Conservation (phyloP, 2,113 vertebrate species). For the Bubo scandiacus region DNA sequence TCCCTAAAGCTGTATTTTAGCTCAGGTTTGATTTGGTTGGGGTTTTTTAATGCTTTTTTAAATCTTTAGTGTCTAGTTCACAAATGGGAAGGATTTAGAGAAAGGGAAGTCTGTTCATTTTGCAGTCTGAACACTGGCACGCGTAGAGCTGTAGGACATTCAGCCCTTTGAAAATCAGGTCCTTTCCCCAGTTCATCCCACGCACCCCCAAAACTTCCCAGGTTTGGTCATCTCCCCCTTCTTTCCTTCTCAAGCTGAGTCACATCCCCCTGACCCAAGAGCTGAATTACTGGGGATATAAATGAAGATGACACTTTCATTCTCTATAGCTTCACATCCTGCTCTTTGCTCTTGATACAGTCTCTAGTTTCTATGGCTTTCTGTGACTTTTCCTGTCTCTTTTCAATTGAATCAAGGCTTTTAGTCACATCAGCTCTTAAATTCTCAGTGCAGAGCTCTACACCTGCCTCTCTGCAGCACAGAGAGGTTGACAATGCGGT, state of each 20-base stretch:
- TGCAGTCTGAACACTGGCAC: not conserved
- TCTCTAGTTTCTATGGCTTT: not conserved
- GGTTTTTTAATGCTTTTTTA: not conserved
- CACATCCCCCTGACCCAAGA: not conserved
- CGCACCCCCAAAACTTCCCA: not conserved
- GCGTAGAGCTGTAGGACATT: not conserved
- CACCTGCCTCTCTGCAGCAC: not conserved
- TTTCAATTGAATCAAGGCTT: not conserved
- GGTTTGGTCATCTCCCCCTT: not conserved
- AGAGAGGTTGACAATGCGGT: not conserved
- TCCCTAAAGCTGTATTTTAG: not conserved
- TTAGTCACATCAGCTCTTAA: not conserved
- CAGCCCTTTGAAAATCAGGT: not conserved
- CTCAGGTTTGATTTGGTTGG: not conserved
- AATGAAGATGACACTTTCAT: not conserved
- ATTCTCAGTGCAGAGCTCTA: not conserved
- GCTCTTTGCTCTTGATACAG: not conserved
- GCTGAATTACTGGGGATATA: not conserved
- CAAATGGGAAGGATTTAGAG: not conserved
- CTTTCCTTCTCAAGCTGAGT: not conserved
- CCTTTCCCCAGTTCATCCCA: not conserved
- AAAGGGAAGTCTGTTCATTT: not conserved
- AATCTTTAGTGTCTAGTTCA: not conserved
- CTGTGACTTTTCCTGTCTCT: not conserved
- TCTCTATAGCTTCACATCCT: not conserved